Percentiles rank a stretch among this genome's conserved stretches.
Conservation (phyloP, 2,113 vertebrate species). For the Antechinus stuartii region DNA sequence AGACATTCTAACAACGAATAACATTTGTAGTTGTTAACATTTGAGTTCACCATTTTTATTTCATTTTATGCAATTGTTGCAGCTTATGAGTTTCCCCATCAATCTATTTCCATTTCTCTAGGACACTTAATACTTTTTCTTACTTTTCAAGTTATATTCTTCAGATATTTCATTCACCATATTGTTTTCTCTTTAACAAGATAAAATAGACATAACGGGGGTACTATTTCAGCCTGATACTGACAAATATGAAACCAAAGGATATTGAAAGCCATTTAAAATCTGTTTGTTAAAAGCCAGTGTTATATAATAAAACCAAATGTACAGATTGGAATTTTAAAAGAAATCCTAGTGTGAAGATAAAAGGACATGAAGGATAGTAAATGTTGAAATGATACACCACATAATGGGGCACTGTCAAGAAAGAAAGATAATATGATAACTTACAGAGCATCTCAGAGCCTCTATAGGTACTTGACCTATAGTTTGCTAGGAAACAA, state of each 20-base stretch:
- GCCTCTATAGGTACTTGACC: slow-evolving; percentile 92
- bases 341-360: slow-evolving; percentile 88
- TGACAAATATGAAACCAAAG: slow-evolving; percentile 85
- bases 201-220: slow-evolving; percentile 85
- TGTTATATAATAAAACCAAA: slow-evolving; percentile 86
- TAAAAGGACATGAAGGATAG: slow-evolving; percentile 91
- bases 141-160: slow-evolving; percentile 80
- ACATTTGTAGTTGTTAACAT: slow-evolving; percentile 75
- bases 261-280: slow-evolving; percentile 83
- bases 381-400: slow-evolving; percentile 92
- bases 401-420: slow-evolving; percentile 95
- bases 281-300: slow-evolving; percentile 83
- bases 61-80: slow-evolving; percentile 71
- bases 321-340: slow-evolving; percentile 85
- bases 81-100: slow-evolving; percentile 65
- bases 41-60: slow-evolving; percentile 80
- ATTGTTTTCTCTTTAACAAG: slow-evolving; percentile 84
- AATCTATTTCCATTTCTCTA: slow-evolving; percentile 77
- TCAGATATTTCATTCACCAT: slow-evolving; percentile 80
- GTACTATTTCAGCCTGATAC: slow-evolving; percentile 83
- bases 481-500: slow-evolving; percentile 91
- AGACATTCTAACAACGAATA: slow-evolving; percentile 74
- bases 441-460: slow-evolving; percentile 92
- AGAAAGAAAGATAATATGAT: slow-evolving; percentile 94
- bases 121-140: slow-evolving; percentile 78